Conservation (phyloP, 1,140 invertebrate genomes). For the Nasonia longicornis region DNA sequence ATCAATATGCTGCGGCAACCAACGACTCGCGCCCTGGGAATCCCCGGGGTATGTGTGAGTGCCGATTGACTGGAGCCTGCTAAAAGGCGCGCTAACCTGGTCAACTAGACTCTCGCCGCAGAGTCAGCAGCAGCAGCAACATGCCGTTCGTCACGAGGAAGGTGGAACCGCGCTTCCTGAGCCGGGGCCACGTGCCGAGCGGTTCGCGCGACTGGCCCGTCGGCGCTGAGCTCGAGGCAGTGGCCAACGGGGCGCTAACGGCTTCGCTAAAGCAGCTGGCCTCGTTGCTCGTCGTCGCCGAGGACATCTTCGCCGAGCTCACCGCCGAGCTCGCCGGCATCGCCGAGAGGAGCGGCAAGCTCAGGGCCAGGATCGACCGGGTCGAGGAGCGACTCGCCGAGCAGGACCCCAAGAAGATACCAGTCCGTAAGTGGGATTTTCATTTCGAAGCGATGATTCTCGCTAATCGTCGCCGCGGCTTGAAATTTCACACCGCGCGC, state of each 20-base stretch:
- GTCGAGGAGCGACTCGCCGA: slow-evolving; percentile 63
- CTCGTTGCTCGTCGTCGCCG: slow-evolving; percentile 69
- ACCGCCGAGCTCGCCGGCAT: slow-evolving; percentile 69
- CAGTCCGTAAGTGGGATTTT: slow-evolving; percentile 71
- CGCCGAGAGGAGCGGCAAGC: slow-evolving; percentile 67
- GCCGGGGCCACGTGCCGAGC: slow-evolving; percentile 66
- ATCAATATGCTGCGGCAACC: background rate
- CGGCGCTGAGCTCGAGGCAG: slow-evolving; percentile 68
- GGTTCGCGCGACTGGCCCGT: slow-evolving; percentile 63
- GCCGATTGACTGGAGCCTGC: background rate
- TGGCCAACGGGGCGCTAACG: slow-evolving; percentile 70
- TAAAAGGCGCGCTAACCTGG: background rate
- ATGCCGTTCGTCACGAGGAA: slow-evolving; percentile 69
- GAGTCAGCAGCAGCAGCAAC: slow-evolving; percentile 33
- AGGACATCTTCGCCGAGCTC: slow-evolving; percentile 72
- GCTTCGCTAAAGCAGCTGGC: slow-evolving; percentile 71
- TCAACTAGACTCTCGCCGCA: background rate
- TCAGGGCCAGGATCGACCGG: slow-evolving; percentile 64
- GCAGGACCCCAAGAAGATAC: slow-evolving; percentile 71
- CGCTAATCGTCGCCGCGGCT: background rate
- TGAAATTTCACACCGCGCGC: slow-evolving; percentile 34
- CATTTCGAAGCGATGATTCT: slow-evolving; percentile 34
- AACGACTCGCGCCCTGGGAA: background rate
- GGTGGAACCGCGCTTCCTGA: slow-evolving; percentile 65
- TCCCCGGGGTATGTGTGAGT: background rate